Evolutionary conservation across 2,888 invertebrate species (phyloP).

Genomic region (Leptopilina myrica): DNA sequence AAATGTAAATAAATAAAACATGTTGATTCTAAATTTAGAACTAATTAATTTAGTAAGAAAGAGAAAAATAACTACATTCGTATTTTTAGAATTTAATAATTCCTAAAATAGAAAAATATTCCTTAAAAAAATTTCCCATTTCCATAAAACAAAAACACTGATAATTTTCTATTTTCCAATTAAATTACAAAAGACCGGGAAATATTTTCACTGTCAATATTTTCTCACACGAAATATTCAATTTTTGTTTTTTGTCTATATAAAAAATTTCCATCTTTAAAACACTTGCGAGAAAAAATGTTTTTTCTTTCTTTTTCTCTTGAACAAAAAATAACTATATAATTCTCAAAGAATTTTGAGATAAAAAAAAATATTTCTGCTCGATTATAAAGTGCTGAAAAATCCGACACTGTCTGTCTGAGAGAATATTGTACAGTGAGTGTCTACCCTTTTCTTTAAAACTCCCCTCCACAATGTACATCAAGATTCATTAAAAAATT

Average conservation of each 20-base stretch:
- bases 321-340: not conserved
- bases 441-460: not conserved
- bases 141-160: slow-evolving; percentile 39
- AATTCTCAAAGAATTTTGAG: too few species aligned
- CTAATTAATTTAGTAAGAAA: too few species aligned
- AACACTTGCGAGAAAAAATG: not conserved
- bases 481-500: not conserved
- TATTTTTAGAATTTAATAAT: not conserved
- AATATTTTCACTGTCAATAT: slow-evolving; percentile 47
- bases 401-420: too few species aligned
- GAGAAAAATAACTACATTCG: too few species aligned
- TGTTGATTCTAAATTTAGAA: too few species aligned
- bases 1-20: too few species aligned
- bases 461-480: slow-evolving; percentile 6
- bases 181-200: slow-evolving; percentile 64
- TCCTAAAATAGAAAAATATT: not conserved
- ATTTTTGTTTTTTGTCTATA: not conserved
- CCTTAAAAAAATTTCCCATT: not conserved
- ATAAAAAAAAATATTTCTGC: too few species aligned
- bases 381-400: too few species aligned
- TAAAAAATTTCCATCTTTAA: slow-evolving; percentile 17
- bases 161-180: slow-evolving; percentile 58
- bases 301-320: not conserved
- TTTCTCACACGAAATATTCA: not conserved
- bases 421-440: too few species aligned